A percentile compares a stretch with the other conserved stretches of the same genome.
These are phyloP conservation scores for Ophiothrix spiculata DNA, from an alignment of 35 echinoderm and acorn worm genomes.

Conservation along the genomic window DNA sequence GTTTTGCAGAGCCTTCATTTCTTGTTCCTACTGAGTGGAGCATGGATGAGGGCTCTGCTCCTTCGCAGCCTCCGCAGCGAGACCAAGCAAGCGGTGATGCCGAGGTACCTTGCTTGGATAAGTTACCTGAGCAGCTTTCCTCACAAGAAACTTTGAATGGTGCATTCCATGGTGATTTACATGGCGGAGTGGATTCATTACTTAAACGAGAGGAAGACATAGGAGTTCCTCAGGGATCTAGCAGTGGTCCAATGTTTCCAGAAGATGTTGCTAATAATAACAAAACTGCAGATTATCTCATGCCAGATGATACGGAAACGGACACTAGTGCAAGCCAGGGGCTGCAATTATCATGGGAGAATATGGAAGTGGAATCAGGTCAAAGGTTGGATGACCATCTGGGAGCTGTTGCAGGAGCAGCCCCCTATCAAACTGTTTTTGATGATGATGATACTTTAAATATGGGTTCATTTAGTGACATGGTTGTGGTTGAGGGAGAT, in stretches of 20 bases:
- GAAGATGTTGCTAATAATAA: conserved; percentile 5
- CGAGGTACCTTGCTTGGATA: neutral
- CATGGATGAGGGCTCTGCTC: conserved; percentile 46
- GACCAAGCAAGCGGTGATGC: neutral
- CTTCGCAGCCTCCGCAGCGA: conserved; percentile 7
- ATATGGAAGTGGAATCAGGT: conserved; percentile 3
- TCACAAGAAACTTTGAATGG: neutral
- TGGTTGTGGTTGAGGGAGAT: conserved; percentile 7
- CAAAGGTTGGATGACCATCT: neutral
- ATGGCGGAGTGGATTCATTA: neutral
- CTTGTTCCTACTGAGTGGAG: conserved; percentile 34
- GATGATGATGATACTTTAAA: neutral
- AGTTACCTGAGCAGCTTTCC: neutral
- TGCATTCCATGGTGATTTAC: conserved; percentile 9
- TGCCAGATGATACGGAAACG: neutral
- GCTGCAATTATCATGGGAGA: neutral
- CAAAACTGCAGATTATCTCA: neutral
- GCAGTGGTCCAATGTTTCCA: neutral
- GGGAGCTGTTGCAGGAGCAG: neutral
- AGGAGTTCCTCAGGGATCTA: neutral
- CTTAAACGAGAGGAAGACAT: neutral
- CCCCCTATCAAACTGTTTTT: conserved; percentile 1
- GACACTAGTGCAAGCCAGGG: neutral
- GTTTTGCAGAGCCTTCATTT: conserved; percentile 47
- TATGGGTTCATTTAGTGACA: neutral